Conservation (phyloP, 2,888 invertebrate genomes). For the Acronicta leporina region DNA sequence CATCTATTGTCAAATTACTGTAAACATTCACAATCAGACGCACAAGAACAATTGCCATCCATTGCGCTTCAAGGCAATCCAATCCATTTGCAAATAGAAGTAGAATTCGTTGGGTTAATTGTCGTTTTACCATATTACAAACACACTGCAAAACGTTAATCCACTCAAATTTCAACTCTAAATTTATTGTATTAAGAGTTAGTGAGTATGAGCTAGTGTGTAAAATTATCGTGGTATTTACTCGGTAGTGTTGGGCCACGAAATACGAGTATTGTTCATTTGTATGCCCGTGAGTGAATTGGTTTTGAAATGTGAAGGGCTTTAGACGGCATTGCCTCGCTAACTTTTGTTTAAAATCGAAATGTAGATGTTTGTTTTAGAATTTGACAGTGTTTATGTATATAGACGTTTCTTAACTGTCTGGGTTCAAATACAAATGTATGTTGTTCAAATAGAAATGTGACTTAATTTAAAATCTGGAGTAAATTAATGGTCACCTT, state of each 20-base stretch:
- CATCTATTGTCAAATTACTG: conserved; percentile 64
- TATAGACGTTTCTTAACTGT: background rate
- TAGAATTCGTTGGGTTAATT: conserved; percentile 82
- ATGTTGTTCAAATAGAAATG: too few relatives aligned
- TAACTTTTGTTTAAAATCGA: conserved; percentile 61
- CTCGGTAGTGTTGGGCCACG: conserved; percentile 68
- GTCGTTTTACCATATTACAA: conserved; percentile 64
- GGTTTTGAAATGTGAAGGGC: conserved; percentile 74
- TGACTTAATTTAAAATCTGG: too few relatives aligned
- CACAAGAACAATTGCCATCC: conserved; percentile 72
- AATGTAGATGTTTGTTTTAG: conserved; percentile 44
- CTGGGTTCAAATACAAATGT: too few relatives aligned
- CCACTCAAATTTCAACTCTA: conserved; percentile 51
- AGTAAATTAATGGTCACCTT: too few relatives aligned
- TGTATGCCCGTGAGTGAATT: conserved; percentile 76
- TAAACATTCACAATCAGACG: conserved; percentile 62
- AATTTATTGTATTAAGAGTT: background rate
- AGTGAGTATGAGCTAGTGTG: background rate
- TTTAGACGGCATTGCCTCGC: conserved; percentile 63
- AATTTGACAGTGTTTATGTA: conserved; percentile 22
- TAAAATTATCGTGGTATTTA: conserved; percentile 42
- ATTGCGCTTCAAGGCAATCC: conserved; percentile 80
- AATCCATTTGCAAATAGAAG: conserved; percentile 85
- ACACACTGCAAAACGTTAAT: conserved; percentile 5
- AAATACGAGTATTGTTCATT: conserved; percentile 83